Base-by-base conservation (phyloP, 2,888 invertebrate genomes). In the Stratiomys singularior region DNA sequence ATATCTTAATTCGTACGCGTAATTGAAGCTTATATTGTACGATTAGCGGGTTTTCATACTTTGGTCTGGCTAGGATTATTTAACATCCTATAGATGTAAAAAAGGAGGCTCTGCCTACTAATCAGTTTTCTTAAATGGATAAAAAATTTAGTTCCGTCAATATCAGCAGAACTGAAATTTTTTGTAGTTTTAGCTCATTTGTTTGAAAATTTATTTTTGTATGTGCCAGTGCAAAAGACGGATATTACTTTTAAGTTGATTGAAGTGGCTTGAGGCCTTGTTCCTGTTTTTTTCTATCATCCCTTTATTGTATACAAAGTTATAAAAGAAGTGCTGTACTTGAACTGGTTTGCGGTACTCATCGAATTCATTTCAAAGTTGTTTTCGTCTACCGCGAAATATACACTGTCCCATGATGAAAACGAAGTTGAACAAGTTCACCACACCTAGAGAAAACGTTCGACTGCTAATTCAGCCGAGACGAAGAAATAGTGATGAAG, bases 91-190 rank as follows among this genome's bases (percentile, higher is more conserved):
- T 25, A 23, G 47, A 44, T 21, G 21, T 21, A 72, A 30, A 60
- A 23, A 69, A 69, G 69, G 25, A 74, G 60, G 74, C 74, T 18
- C 44, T 74, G 74, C 37, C 37, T 60, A 60, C 71, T 71, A 18
- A 71, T 23, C 25, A 1, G 25, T 46, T 44, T 21, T 44, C 37
- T 58, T 23, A 60, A 60, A 74, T 58, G 72, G 56, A 30, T 60
- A 9, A 37, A 74, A 74, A 74, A 74, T 74, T 74, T 21, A 58
- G 37, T 74, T 44, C 74, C 74, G 60, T 60, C 72, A 74, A 74
- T 15, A n/a, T n/a, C n/a, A 30, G 74, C 37, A 27, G 11, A 28
- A 27, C 21, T 21, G 74, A 74, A 74, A 74, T 74, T 74, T 58
- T 74, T 74, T 21, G 74, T 74, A 60, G 37, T 74, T 74, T 74